Evolutionary conservation across 35 echinoderm and acorn worm genomes (phyloP), one percentile per base, ranked within the genome.

Genomic region (Eucidaris tribuloides): DNA sequence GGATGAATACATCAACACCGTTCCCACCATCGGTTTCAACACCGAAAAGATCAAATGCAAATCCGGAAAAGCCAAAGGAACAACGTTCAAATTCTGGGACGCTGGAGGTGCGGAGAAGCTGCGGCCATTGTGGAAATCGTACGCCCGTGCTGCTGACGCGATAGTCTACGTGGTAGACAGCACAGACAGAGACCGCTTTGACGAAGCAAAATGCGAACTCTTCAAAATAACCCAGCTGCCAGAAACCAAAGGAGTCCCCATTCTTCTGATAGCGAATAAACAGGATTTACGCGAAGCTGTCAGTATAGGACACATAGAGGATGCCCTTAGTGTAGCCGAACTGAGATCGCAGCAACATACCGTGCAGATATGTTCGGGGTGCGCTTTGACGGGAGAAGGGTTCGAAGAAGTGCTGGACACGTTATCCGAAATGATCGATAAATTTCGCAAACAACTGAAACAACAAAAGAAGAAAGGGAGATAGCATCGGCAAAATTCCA

Each of bases 351-450:
- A 85, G 38, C 78, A 85, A 19, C 89, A 92, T 46, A 78, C 79
- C 1, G 89, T 58, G 62, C 82, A 99, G 11, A 58, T 99, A 6
- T 48, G 86, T 45, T 71, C 87, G n/a, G 96, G 83, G 1, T 99
- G 96, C 93, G 96, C 86, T 52, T 90, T 99, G 45, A 99, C 96
- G 4, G 96, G 96, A 31, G 96, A 99, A 79, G 96, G 96, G 13
- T 42, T 99, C 43, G 78, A 62, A 11, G 87, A 90, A 18, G 83
- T 85, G 2, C 38, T 99, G 20, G 96, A 93, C 71, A 42, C 78
- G 11, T 65, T 99, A 3, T 81, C 83, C 18, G 89, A 93, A 25
- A 90, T 99, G 82, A 92, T 92, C 23, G 63, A 93, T 45, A 99
- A 90, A 36, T 79, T 79, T 22, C 84, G 81, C 62, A 93, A 90